These are phyloP conservation scores for Anhinga anhinga DNA, from an alignment of 2,113 vertebrate species.

Conservation along the genomic window DNA sequence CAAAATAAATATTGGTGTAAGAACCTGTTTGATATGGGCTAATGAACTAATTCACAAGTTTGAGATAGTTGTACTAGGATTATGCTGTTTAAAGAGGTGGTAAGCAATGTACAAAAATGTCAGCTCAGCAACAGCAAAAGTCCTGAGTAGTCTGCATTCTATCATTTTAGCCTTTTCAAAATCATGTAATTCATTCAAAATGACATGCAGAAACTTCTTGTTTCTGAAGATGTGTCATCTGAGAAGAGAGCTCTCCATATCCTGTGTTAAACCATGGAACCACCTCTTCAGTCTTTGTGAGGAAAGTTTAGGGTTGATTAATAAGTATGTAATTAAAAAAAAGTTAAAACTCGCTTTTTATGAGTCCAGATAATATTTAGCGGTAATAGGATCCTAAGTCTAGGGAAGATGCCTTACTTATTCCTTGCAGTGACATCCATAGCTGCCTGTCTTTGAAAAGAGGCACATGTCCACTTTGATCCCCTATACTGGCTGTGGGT, in stretches of 20 bases:
- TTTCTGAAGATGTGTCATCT: background rate
- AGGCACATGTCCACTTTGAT: rapidly evolving
- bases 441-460: background rate
- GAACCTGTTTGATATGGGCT: background rate
- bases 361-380: background rate
- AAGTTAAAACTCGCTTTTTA: background rate
- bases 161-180: background rate
- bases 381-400: background rate
- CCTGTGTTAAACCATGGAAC: rapidly evolving
- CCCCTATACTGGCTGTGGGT: background rate
- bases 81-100: background rate
- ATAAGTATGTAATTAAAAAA: background rate
- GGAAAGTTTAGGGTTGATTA: background rate
- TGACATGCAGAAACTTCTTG: background rate
- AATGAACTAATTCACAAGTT: conserved; percentile 12
- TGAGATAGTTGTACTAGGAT: background rate
- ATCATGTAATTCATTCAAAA: background rate
- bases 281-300: background rate
- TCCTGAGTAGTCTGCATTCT: background rate
- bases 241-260: background rate
- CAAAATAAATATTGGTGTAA: background rate
- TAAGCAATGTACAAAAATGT: background rate
- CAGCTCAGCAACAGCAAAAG: background rate
- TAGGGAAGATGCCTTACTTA: background rate
- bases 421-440: background rate